Conservation (phyloP, 2,797 vertebrate species). For the Eidolon dupreanum region DNA sequence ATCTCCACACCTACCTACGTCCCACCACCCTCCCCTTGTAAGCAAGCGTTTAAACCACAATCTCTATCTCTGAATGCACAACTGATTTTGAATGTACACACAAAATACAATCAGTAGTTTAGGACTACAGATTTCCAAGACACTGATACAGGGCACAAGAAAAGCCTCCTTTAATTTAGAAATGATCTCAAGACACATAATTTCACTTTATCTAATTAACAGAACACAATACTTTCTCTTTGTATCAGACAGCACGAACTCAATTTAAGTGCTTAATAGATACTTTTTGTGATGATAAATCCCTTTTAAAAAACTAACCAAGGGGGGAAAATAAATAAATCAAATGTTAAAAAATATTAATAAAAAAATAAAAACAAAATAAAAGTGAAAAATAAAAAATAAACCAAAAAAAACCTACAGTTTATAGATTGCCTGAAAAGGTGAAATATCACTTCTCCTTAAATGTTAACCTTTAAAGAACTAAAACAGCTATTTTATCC, state of each 20-base stretch:
- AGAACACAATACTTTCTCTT: slow-evolving; percentile 14
- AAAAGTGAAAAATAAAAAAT: no score
- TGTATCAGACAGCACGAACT: background rate
- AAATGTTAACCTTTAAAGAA: slow-evolving; percentile 36
- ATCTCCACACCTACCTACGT: background rate
- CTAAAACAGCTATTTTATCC: background rate
- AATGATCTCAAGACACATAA: background rate
- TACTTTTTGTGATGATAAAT: slow-evolving; percentile 2
- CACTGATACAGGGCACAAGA: background rate
- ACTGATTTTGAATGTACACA: background rate
- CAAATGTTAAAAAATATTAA: no score
- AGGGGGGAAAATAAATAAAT: no score
- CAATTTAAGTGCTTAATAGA: slow-evolving; percentile 33
- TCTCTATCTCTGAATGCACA: background rate
- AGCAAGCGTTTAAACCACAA: background rate
- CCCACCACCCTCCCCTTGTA: background rate
- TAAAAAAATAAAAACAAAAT: no score
- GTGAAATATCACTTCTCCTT: background rate
- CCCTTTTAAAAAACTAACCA: background rate
- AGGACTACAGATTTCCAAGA: background rate
- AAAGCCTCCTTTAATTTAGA: background rate
- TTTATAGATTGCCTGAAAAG: background rate
- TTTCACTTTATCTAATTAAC: slow-evolving; percentile 26
- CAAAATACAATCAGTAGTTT: background rate
- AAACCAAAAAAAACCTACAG: background rate